A percentile compares a stretch with the other conserved stretches of the same genome.
Evolutionary conservation across 2,797 vertebrate genomes (phyloP).

Genomic region (Amniataba percoides): DNA sequence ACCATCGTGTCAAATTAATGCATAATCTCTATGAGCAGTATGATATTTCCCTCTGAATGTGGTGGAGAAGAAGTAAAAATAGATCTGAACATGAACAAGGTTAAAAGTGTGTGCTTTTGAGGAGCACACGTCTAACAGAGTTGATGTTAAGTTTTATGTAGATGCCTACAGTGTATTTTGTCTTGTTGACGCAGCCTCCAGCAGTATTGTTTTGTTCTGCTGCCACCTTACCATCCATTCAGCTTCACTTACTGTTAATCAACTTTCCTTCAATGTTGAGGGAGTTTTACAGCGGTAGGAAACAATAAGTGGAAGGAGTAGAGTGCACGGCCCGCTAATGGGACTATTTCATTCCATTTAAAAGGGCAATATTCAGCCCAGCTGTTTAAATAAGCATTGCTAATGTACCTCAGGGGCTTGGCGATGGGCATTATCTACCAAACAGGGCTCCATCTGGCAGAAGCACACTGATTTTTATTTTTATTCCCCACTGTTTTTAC

Average conservation of each 20-base stretch:
- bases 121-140: neutral
- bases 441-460: constrained; percentile 71
- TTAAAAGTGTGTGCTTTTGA: neutral
- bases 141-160: constrained; percentile 24
- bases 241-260: constrained; percentile 69
- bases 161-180: constrained; percentile 9
- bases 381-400: constrained; percentile 82
- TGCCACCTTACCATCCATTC: constrained; percentile 49
- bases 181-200: constrained; percentile 42
- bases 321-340: constrained; percentile 71
- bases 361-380: constrained; percentile 78
- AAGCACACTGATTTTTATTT: constrained; percentile 60
- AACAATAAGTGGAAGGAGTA: constrained; percentile 67
- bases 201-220: constrained; percentile 41
- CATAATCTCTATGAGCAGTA: neutral
- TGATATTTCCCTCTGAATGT: neutral
- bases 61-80: neutral
- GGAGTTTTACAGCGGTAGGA: constrained; percentile 63
- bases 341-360: constrained; percentile 80
- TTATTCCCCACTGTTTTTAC: constrained; percentile 59
- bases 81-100: neutral
- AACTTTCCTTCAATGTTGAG: constrained; percentile 63
- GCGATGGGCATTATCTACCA: constrained; percentile 73
- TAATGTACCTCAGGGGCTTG: constrained; percentile 75
- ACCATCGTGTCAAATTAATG: neutral